Evolutionary conservation across 2,888 invertebrate genomes (phyloP).

Genomic region (Acanthosepion pharaonis): DNA sequence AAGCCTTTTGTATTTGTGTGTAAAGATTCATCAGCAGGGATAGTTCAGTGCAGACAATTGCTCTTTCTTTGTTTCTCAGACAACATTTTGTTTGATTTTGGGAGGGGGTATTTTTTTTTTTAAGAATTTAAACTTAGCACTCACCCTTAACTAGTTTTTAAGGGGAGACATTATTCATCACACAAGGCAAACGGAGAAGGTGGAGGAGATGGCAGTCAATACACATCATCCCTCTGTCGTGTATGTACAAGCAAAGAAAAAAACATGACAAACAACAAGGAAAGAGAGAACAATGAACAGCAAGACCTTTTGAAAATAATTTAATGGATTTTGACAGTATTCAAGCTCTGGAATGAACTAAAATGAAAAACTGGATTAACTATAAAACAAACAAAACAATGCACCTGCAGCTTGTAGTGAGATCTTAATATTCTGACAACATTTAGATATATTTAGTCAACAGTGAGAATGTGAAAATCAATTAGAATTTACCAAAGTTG

Average conservation of each 20-base stretch:
- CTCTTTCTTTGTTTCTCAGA: neutral
- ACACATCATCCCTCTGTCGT: neutral
- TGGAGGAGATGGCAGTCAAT: neutral
- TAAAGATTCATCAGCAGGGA: neutral
- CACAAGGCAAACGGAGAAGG: neutral
- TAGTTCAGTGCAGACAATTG: neutral
- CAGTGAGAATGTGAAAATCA: neutral
- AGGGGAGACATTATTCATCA: slow-evolving; percentile 20
- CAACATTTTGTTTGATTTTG: neutral
- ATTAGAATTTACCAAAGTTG: neutral
- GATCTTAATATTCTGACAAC: neutral
- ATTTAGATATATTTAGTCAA: neutral
- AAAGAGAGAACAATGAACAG: neutral
- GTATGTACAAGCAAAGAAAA: neutral
- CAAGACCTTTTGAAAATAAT: neutral
- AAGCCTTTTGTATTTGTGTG: neutral
- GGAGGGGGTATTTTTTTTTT: neutral
- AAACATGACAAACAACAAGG: neutral
- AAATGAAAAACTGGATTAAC: neutral
- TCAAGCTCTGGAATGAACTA: neutral
- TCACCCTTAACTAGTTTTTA: neutral
- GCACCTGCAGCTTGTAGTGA: neutral
- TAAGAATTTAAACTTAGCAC: neutral
- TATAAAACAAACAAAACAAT: slow-evolving; percentile 4
- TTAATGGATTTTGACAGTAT: slow-evolving; percentile 6